phyloP scores from a whole-genome alignment of 2,113 vertebrate species.

The Lota lota region DNA sequence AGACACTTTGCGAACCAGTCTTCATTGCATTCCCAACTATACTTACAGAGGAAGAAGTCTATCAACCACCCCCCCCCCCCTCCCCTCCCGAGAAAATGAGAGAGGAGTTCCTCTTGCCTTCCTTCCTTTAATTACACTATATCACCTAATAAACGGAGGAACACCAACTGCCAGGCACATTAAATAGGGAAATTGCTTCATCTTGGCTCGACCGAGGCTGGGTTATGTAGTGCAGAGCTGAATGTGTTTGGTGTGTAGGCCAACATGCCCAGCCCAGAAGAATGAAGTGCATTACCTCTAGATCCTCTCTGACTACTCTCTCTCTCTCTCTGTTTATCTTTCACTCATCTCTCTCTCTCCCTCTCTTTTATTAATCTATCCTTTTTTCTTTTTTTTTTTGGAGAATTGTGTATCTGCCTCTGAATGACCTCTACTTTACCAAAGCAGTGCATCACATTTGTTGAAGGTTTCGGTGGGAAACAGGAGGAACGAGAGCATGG shows the following conservation, averaged over 20 bases:
- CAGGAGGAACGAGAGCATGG: neutral
- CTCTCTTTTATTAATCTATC: neutral
- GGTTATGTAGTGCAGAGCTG: neutral
- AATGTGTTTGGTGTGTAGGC: neutral
- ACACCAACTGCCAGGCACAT: neutral
- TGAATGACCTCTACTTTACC: neutral
- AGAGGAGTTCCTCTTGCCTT: neutral
- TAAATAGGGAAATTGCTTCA: neutral
- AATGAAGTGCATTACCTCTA: neutral
- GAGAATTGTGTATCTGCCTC: too few species aligned
- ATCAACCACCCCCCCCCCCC: neutral
- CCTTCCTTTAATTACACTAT: neutral
- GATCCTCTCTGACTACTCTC: neutral
- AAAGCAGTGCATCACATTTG: neutral
- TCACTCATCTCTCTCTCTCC: neutral
- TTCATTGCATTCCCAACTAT: neutral
- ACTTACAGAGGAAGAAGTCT: neutral
- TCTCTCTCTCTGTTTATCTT: slow-evolving; percentile 6
- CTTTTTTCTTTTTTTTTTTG: neutral
- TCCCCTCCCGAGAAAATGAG: neutral
- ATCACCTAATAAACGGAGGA: neutral
- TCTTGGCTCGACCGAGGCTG: neutral
- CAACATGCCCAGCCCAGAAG: neutral
- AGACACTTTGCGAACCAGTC: too few species aligned
- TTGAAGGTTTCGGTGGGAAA: neutral